Evolutionary conservation across 2,888 invertebrate genomes (phyloP), one percentile per base, ranked within the genome.

Genomic region (Dryocosmus kuriphilus): DNA sequence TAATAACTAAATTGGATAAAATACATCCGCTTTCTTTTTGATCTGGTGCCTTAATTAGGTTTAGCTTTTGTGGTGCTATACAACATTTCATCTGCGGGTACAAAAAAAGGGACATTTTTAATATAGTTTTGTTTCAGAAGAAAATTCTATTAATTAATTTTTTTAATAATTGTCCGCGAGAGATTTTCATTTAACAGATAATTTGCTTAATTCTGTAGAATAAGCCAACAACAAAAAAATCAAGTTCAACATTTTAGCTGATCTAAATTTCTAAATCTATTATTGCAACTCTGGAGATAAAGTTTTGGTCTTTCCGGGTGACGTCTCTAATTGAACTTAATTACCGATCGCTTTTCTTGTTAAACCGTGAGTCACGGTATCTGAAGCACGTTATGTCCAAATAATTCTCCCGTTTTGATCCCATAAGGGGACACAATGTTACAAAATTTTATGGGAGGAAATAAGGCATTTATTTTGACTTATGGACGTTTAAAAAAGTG

Each of bases 251-350:
- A 51, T n/a, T 71, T n/a, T 51, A 46, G 30, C 11, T 63, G 63
- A 16, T 22, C 16, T 75, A 51, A 65, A 55, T 9, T 65, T 51
- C 63, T 51, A 65, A 65, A 46, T 30, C 8, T 14, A 60, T 57
- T 24, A 24, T 16, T 60, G 27, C 27, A 60, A 16, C 14, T 60
- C 60, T 60, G 24, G 16, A 16, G 27, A n/a, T 55, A 55, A 57
- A 14, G 51, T 19, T 55, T 51, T 27, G n/a, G 51, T n/a, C 63
- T 71, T 74, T 80, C 84, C 84, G 84, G 77, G 79, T 80, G n/a
- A 76, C 67, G 83, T 83, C 84, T 85, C 86, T 88, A 89, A 89
- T 89, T 89, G 88, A 85, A 73, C 84, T 86, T 89, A 89, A 89
- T 89, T 89, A 88, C 83, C 79, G 85, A 86, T 87, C 76, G 83